phyloP scores from a whole-genome alignment of 2,797 vertebrate species.

The Chiroxiphia lanceolata region DNA sequence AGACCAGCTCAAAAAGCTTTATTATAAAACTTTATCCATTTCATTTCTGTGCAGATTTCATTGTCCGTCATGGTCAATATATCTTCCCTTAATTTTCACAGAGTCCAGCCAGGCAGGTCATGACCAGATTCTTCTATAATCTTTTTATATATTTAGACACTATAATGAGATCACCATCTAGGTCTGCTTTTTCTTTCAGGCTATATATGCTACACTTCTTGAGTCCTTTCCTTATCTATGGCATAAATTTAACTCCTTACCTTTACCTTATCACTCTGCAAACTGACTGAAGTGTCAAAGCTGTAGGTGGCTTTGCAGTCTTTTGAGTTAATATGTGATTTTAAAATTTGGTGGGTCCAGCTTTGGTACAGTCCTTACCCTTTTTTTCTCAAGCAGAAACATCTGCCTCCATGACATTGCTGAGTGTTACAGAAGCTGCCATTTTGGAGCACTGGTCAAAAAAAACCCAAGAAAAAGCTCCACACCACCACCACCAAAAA shows the following conservation, averaged over 20 bases:
- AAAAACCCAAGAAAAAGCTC: neutral
- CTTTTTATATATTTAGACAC: conserved; percentile 46
- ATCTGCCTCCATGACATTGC: neutral
- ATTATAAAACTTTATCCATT: neutral
- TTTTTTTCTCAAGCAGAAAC: neutral
- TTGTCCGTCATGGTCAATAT: conserved; percentile 39
- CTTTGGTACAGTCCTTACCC: neutral
- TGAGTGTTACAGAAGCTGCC: neutral
- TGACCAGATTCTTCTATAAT: conserved; percentile 22
- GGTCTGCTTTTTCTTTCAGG: neutral
- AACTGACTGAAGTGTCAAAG: neutral
- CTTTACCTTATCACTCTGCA: neutral
- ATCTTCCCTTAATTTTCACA: conserved; percentile 42
- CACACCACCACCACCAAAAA: neutral
- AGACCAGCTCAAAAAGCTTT: neutral
- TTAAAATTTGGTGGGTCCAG: neutral
- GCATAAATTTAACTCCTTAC: neutral
- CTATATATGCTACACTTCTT: neutral
- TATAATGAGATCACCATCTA: conserved; percentile 41
- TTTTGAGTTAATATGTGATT: neutral
- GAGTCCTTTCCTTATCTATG: neutral
- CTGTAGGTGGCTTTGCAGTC: neutral
- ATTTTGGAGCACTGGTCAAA: neutral
- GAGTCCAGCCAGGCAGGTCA: conserved; percentile 51
- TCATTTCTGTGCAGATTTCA: conserved; percentile 28